These are phyloP conservation scores for Loris lydekkerianus DNA, from an alignment of 2,797 vertebrate species.

Conservation along the genomic window DNA sequence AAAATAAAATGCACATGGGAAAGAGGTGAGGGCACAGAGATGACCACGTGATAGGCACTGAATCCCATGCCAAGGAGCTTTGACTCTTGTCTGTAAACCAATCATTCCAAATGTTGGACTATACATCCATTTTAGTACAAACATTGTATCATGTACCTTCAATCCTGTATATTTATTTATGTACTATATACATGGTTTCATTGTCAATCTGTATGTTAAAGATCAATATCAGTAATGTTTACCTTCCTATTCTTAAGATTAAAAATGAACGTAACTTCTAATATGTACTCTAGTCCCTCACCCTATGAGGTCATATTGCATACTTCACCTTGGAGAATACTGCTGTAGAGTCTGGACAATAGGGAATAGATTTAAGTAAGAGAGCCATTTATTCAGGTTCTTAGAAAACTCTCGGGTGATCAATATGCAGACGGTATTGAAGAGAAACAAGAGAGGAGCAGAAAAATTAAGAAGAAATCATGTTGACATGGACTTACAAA, in stretches of 20 bases:
- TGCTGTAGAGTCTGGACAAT: slow-evolving; percentile 6
- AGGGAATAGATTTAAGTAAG: slow-evolving; percentile 51
- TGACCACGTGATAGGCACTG: background rate
- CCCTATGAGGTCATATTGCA: background rate
- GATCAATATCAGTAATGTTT: background rate
- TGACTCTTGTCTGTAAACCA: background rate
- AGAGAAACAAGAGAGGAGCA: slow-evolving; percentile 8
- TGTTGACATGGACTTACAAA: slow-evolving; percentile 4
- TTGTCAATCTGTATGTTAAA: slow-evolving; percentile 42
- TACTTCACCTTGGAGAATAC: slow-evolving; percentile 23
- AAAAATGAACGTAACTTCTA: slow-evolving; percentile 33
- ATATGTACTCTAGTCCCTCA: background rate
- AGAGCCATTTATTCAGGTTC: background rate
- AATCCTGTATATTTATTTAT: slow-evolving; percentile 7
- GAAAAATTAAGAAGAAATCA: background rate
- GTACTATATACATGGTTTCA: background rate
- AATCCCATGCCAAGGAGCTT: slow-evolving; percentile 42
- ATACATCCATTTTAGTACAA: slow-evolving; percentile 1
- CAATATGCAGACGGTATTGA: slow-evolving; percentile 30
- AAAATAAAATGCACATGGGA: slow-evolving; percentile 32
- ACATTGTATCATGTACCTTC: background rate
- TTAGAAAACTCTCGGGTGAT: slow-evolving; percentile 48
- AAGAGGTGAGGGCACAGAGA: background rate
- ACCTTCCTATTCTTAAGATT: slow-evolving; percentile 39
- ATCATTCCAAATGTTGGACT: background rate